Percentiles rank a stretch among this genome's conserved stretches.
phyloP scores from a whole-genome alignment of 2,113 vertebrate species.

The Dunckerocampus dactyliophorus region DNA sequence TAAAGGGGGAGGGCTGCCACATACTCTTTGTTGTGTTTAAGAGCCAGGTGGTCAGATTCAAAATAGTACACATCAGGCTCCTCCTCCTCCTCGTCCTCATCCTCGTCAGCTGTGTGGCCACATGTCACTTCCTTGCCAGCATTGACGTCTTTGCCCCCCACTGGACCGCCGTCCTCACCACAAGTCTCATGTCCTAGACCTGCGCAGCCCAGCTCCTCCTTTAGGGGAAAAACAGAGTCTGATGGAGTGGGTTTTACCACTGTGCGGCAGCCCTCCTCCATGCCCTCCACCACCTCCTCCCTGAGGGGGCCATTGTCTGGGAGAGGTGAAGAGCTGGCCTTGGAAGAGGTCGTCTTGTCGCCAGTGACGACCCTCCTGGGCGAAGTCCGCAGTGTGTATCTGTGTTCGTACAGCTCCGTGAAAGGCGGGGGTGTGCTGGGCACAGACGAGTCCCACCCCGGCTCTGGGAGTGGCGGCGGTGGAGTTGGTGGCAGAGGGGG shows the following conservation, averaged over 20 bases:
- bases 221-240: constrained; percentile 63
- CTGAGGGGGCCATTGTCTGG: constrained; percentile 83
- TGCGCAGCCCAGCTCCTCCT: constrained; percentile 58
- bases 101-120: constrained; percentile 69
- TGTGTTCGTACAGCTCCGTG: constrained; percentile 91
- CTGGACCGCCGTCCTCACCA: constrained; percentile 61
- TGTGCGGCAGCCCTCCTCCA: constrained; percentile 54
- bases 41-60: constrained; percentile 99
- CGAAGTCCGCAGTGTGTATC: constrained; percentile 93
- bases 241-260: constrained; percentile 63
- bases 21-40: constrained; percentile 99
- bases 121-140: constrained; percentile 79
- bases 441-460: constrained; percentile 46
- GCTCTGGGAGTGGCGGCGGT: constrained; percentile 69
- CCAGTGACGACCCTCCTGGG: constrained; percentile 80
- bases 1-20: constrained; percentile 65
- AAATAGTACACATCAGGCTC: constrained; percentile 99
- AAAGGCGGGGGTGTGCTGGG: constrained; percentile 71
- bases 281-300: constrained; percentile 73
- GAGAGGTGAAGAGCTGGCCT: constrained; percentile 79
- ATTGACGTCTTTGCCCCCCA: constrained; percentile 65
- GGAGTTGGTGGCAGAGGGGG: constrained; percentile 66
- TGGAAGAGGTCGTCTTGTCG: constrained; percentile 79
- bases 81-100: constrained; percentile 87
- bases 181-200: constrained; percentile 66